A percentile compares a stretch with the other conserved stretches of the same genome.
Conservation (phyloP, 2,113 vertebrate genomes). For the Australoheros scitulus region DNA sequence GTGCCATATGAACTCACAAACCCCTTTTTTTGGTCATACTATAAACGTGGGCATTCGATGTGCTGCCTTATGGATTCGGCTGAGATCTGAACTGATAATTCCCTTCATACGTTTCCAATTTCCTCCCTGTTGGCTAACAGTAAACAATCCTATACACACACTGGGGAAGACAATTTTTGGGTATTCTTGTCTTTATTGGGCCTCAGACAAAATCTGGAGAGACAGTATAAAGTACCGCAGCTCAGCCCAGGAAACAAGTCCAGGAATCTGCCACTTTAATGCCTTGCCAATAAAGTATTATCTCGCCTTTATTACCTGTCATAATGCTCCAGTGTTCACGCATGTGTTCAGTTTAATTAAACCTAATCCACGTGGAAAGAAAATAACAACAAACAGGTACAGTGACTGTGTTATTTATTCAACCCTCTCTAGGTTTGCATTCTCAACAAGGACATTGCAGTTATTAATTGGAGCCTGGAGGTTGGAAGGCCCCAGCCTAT, state of each 20-base stretch:
- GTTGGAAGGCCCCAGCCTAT: constrained; percentile 56
- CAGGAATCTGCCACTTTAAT: constrained; percentile 28
- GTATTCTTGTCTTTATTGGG: constrained; percentile 23
- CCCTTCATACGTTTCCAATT: constrained; percentile 37
- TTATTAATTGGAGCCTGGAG: constrained; percentile 70
- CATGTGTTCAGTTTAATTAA: constrained; percentile 57
- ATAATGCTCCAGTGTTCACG: constrained; percentile 41
- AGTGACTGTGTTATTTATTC: constrained; percentile 43
- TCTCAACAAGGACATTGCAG: constrained; percentile 59
- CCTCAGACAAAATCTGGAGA: constrained; percentile 6
- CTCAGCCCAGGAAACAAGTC: not conserved
- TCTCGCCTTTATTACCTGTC: constrained; percentile 41
- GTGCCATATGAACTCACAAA: constrained; percentile 29
- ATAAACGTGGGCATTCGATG: constrained; percentile 3
- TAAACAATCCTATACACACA: constrained; percentile 25
- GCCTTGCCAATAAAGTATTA: constrained; percentile 22
- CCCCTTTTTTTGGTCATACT: constrained; percentile 10
- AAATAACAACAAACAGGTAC: constrained; percentile 60
- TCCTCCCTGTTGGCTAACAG: constrained; percentile 12
- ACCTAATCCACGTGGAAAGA: constrained; percentile 43
- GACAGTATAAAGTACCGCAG: not conserved
- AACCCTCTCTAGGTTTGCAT: constrained; percentile 29
- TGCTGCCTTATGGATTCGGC: not conserved
- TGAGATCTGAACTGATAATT: constrained; percentile 18
- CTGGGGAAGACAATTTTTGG: constrained; percentile 3